Base-by-base conservation (phyloP, 2,113 vertebrate genomes). In the Ptilonorhynchus violaceus region DNA sequence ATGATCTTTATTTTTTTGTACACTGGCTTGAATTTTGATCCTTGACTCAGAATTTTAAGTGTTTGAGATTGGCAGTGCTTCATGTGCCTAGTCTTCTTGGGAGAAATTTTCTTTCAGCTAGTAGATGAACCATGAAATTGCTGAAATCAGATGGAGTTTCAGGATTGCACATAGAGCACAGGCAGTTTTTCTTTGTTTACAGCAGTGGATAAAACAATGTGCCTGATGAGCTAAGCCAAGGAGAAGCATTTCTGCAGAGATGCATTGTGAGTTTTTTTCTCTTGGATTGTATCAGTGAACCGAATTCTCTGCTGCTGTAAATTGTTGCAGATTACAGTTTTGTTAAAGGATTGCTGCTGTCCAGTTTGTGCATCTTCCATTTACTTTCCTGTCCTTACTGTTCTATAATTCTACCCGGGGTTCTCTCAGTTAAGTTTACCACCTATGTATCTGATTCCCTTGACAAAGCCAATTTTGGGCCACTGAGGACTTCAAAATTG, bases 121-220 rank as follows among this genome's bases (percentile, higher is more conserved):
- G 69, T 73, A 82, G 67, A 91, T 79, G 95, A 97, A 92, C 94
- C 92, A 94, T 96, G 95, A 97, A 96, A 97, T 96, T 96, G 70
- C 94, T 79, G 93, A 95, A 96, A 95, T 95, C 82, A 92, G 94
- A 93, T 94, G 82, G 53, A 97, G 85, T 79, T 95, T 96, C 82
- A 92, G 78, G 70, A 92, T 62, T 93, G 62, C 77, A 79, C n/a
- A 47, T 49, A 82, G 52, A 82, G 62, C 44, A 75, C 44, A 90
- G 74, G 41, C 90, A 79, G 67, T 85, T 93, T 88, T 96, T 83
- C 92, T 96, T 95, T 97, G 92, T 97, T 97, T 96, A 94, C 59
- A 92, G 41, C 67, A 73, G 63, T 72, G 75, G 58, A 60, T 88
- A 92, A 95, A 93, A 82, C 85, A 94, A 88, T 76, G 67, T 72